Evolutionary conservation across 1,140 invertebrate species (phyloP).

Genomic region (Drosophila dunni): DNA sequence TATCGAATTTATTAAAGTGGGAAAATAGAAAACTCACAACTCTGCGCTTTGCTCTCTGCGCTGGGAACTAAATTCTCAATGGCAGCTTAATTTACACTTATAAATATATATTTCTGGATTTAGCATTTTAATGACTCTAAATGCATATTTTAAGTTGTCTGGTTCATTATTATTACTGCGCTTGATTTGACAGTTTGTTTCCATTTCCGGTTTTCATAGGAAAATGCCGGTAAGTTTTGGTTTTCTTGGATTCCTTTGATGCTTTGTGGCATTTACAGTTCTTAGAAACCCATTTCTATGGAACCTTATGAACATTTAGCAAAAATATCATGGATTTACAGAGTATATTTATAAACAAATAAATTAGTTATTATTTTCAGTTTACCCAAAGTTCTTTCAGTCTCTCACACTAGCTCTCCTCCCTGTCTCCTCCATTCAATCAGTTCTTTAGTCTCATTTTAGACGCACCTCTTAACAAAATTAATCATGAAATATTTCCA

Average conservation of each 20-base stretch:
- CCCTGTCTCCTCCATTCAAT: too few species aligned
- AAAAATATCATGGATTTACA: too few species aligned
- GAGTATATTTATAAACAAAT: too few species aligned
- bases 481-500: neutral
- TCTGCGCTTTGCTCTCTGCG: constrained; percentile 8
- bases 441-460: neutral
- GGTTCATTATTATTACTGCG: neutral
- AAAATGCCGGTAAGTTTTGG: too few species aligned
- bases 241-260: too few species aligned
- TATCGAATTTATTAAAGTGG: constrained; percentile 74
- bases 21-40: constrained; percentile 69
- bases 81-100: neutral
- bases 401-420: too few species aligned
- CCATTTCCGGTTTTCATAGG: neutral
- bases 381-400: too few species aligned
- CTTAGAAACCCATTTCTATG: too few species aligned
- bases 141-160: constrained; percentile 11
- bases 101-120: neutral
- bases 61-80: constrained; percentile 47
- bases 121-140: constrained; percentile 11
- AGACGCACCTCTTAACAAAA: too few species aligned
- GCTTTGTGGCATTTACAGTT: too few species aligned
- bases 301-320: too few species aligned
- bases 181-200: neutral
- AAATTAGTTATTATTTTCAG: too few species aligned